phyloP scores from a whole-genome alignment of 92 coral and sea anemone genomes.

The Parazoanthus swiftii region DNA sequence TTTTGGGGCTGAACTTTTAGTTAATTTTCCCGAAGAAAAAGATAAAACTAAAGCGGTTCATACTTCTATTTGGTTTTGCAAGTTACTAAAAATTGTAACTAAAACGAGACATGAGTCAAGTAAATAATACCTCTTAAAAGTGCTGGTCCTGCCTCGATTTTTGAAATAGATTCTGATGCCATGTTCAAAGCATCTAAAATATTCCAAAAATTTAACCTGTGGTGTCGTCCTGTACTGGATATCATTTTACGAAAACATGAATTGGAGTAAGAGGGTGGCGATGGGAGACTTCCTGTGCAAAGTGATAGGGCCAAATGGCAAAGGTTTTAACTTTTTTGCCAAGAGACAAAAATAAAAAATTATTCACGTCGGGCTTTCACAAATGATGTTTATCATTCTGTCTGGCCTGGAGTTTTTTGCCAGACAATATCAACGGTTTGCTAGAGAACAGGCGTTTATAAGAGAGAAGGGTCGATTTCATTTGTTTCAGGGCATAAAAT shows the following conservation, averaged over 20 bases:
- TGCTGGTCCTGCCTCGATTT: background rate
- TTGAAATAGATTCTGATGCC: background rate
- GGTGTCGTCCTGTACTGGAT: background rate
- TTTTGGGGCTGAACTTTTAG: too few species aligned
- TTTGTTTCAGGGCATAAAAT: too few species aligned
- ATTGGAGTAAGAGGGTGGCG: background rate
- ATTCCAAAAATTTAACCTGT: background rate
- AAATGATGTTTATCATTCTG: too few species aligned
- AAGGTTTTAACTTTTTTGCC: background rate
- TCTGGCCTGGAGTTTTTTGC: too few species aligned
- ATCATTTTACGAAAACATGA: background rate
- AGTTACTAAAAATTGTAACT: too few species aligned
- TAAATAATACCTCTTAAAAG: background rate
- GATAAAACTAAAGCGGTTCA: too few species aligned
- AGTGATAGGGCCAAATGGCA: background rate
- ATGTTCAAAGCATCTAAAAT: background rate
- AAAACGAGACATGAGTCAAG: background rate
- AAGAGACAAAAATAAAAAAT: background rate
- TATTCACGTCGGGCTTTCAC: background rate
- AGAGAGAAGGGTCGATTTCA: too few species aligned
- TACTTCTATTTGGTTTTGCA: too few species aligned
- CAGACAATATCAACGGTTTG: too few species aligned
- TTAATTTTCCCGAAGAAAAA: too few species aligned
- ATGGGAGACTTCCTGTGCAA: background rate
- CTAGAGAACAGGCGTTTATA: too few species aligned